phyloP scores from a whole-genome alignment of 2,888 invertebrate species.

The Eupithecia inturbata region DNA sequence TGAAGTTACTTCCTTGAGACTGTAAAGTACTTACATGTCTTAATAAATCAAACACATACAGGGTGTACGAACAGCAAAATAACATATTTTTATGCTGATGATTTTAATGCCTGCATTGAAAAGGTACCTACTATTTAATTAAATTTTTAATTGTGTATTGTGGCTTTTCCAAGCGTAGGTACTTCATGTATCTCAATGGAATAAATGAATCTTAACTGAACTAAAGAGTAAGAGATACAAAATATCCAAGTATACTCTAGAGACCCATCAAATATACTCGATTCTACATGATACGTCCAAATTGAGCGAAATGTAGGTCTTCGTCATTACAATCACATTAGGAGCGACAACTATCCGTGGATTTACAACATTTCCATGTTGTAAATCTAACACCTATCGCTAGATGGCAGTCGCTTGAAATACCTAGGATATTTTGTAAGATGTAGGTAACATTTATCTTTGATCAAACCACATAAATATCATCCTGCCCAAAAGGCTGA shows the following conservation, averaged over 20 bases:
- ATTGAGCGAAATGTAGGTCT: slow-evolving; percentile 29
- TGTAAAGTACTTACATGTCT: not conserved
- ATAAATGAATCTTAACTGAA: no score
- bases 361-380: slow-evolving; percentile 10
- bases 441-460: not conserved
- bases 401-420: not conserved
- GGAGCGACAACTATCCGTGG: slow-evolving; percentile 14
- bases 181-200: no score
- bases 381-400: not conserved
- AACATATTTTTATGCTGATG: no score
- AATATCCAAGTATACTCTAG: not conserved
- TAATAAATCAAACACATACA: not conserved
- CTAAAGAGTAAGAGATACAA: not conserved
- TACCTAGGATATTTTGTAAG: not conserved
- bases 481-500: not conserved
- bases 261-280: not conserved
- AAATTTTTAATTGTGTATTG: no score
- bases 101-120: no score
- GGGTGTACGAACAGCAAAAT: no score
- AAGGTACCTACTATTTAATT: no score
- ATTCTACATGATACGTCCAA: slow-evolving; percentile 17
- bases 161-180: no score
- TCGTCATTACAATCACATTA: slow-evolving; percentile 37
- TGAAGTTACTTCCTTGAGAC: not conserved
- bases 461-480: not conserved